phyloP scores from a whole-genome alignment of 2,888 invertebrate species.

The Trichogramma dendrolimi region DNA sequence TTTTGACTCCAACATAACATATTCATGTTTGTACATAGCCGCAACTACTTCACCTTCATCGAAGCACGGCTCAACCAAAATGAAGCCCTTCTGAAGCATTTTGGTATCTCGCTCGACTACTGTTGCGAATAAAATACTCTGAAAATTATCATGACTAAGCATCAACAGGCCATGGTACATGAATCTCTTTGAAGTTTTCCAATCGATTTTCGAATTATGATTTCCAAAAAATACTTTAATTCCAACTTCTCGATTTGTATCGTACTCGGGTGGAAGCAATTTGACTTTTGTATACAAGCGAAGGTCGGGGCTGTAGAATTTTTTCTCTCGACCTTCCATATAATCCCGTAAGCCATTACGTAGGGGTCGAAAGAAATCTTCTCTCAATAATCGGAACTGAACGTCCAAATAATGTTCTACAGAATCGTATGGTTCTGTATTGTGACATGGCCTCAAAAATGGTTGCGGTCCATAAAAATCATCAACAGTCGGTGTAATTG shows the following conservation, averaged over 20 bases:
- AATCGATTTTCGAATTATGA: background rate
- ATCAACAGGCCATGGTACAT: background rate
- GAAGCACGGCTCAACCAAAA: background rate
- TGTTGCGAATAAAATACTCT: background rate
- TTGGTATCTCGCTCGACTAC: background rate
- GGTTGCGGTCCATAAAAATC: background rate
- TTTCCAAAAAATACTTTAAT: background rate
- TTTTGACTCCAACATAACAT: too few relatives aligned
- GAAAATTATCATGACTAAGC: background rate
- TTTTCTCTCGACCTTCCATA: background rate
- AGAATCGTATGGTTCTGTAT: background rate
- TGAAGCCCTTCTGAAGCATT: background rate
- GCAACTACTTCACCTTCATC: too few relatives aligned
- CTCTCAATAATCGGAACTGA: background rate
- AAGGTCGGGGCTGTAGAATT: background rate
- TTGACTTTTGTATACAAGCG: background rate
- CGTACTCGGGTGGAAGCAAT: background rate
- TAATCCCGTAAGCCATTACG: background rate
- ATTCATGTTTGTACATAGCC: too few relatives aligned
- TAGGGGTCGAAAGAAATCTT: background rate
- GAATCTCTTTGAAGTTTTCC: background rate
- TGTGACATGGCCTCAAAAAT: background rate
- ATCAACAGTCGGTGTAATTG: background rate
- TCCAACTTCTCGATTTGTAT: background rate
- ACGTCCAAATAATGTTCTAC: background rate